Conservation (phyloP, 2,888 invertebrate genomes). For the Artemia sinica region DNA sequence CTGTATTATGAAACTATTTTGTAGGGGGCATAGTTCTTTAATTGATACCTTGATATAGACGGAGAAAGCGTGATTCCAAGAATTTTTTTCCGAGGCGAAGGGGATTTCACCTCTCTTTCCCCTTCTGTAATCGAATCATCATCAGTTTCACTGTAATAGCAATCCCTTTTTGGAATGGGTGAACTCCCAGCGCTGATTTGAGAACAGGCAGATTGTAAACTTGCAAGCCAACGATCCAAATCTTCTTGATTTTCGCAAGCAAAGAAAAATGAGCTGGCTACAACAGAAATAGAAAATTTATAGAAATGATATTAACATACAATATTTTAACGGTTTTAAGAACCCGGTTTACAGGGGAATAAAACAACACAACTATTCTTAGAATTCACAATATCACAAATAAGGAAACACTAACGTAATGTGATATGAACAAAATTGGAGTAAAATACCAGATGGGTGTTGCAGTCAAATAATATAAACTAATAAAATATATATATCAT, state of each 20-base stretch:
- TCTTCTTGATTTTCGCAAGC: slow-evolving; percentile 56
- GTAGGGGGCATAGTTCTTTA: no score
- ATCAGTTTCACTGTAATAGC: slow-evolving; percentile 44
- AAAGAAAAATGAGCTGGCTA: slow-evolving; percentile 63
- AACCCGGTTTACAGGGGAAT: no score
- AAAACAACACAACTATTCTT: no score
- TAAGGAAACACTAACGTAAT: no score
- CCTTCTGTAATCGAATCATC: slow-evolving; percentile 33
- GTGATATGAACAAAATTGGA: no score
- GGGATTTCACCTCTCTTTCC: slow-evolving; percentile 20
- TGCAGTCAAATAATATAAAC: no score
- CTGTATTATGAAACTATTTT: no score
- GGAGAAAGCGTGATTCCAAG: slow-evolving; percentile 3
- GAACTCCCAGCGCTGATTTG: not conserved
- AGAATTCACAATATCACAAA: no score
- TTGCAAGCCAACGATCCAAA: slow-evolving; percentile 49
- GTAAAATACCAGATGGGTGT: no score
- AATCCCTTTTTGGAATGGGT: slow-evolving; percentile 24
- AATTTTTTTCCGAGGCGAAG: not conserved
- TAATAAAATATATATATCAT: no score
- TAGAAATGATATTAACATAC: not conserved
- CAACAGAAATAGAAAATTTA: slow-evolving; percentile 9
- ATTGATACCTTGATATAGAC: slow-evolving; percentile 1
- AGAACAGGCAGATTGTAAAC: not conserved
- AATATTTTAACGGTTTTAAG: no score